Evolutionary conservation across 2,113 vertebrate genomes (phyloP).

Genomic region (Coptodon bakossiorum): DNA sequence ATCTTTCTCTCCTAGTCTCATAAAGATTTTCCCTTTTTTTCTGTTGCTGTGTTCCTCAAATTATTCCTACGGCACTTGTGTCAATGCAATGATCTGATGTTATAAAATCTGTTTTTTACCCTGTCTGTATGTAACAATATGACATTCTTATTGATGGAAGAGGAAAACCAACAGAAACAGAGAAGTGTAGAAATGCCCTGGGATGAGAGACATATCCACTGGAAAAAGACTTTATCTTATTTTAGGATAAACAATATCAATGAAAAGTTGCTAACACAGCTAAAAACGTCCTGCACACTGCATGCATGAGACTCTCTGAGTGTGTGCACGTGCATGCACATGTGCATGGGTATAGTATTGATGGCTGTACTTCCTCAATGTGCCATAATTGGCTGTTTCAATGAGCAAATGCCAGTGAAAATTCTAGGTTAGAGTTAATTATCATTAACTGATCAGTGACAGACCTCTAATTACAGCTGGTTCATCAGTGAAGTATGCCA

Average conservation of each 20-base stretch:
- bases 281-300: background rate
- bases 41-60: background rate
- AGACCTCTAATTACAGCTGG: constrained; percentile 26
- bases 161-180: background rate
- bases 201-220: background rate
- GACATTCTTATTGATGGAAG: background rate
- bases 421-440: constrained; percentile 50
- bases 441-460: constrained; percentile 30
- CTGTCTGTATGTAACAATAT: background rate
- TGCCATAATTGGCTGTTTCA: constrained; percentile 34
- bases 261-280: background rate
- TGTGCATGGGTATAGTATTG: background rate
- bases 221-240: background rate
- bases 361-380: background rate
- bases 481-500: background rate
- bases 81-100: background rate
- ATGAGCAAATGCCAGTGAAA: constrained; percentile 20
- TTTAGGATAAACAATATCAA: constrained; percentile 19
- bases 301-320: background rate
- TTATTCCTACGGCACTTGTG: background rate
- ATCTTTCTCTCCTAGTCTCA: background rate
- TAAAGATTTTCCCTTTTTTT: background rate
- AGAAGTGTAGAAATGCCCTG: background rate
- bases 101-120: background rate
- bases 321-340: background rate